Base-by-base conservation (phyloP, 2,888 invertebrate species). In the Erebia palarica region DNA sequence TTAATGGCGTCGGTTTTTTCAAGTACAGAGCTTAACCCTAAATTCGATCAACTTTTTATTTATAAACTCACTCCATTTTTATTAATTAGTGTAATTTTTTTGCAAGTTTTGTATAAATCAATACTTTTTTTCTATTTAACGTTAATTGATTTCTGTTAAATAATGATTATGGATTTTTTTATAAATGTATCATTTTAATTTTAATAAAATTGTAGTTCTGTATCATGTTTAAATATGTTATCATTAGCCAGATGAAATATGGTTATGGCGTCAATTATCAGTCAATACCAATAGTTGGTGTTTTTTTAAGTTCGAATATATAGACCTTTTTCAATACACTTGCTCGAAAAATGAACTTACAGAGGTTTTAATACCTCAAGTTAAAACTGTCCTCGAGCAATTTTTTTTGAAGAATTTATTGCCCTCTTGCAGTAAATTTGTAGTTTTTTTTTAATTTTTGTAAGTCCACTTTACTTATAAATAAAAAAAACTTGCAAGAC, bases 51-150 rank as follows among this genome's bases (percentile, higher is more conserved):
- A 47, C 21, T 44, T 66, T 36, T 66, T 66, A 66, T 66, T 66
- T 44, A 66, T 21, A 21, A 66, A 42, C 57, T 3, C 47, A 66
- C 58, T 3, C 58, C 59, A 68, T 68, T 70, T 73, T 68, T 61
- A 73, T 77, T 77, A 72, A 77, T 77, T 75, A 75, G 69, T 73
- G 70, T n/a, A n/a, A 73, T 63, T 74, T 75, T 60, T 61, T 10
- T 18, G 44, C 18, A 13, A 42, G 10, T 8, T 42, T 9, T 60
- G 42, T n/a, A 60, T 60, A 58, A 27, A 60, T 60, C 59, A 42
- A 60, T 7, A 49, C 36, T 7, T 36, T 36, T 27, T 65, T 55
- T 55, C 65, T 65, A 55, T 65, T 65, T 44, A 65, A 44, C 44
- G 27, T 21, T 10, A 66, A 66, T 57, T 57, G 66, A 66, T 66